Evolutionary conservation across 2,888 invertebrate genomes (phyloP), one percentile per base, ranked within the genome.

Genomic region (Eupithecia exiguata): DNA sequence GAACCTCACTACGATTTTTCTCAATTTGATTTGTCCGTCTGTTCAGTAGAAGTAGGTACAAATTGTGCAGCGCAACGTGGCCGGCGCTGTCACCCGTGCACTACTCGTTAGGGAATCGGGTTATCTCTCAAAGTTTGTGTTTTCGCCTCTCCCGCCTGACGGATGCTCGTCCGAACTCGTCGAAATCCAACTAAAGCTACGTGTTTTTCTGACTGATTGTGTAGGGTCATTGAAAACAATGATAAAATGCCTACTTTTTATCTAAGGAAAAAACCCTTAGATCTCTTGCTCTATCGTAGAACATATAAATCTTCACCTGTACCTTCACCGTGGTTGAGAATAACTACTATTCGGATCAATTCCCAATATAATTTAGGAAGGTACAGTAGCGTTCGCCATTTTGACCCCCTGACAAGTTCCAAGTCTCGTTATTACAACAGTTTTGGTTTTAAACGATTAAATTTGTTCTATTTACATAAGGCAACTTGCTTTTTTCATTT

Each of bases 41-140:
- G 70, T 58, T 72, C 71, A 63, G 75, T 65, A 65, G 78, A 81
- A 77, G 72, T 75, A 81, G 76, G 72, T 75, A 80, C 83, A 83
- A 83, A 82, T 82, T 82, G n/a, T n/a, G 79, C 72, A 74, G 79
- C 82, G 80, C 74, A 80, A 78, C 79, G 79, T 74, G 79, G 78
- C 74, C 74, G 74, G 73, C 71, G 72, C 74, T 78, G 82, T 84
- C 85, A 83, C 84, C 84, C 86, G 87, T 84, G 84, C 86, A 80
- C 81, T 86, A 87, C 89, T 92, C 92, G 92, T 92, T 92, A 93
- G 92, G 84, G 87, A 92, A 92, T 92, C 88, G 86, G 85, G 91
- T 92, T 92, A 92, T 87, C 84, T 87, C 86, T 84, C 90, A 90
- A 91, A 92, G 88, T 91, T 91, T 90, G 89, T 91, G 88, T 90